Evolutionary conservation across 2,888 invertebrate species (phyloP).

Genomic region (Troglohyphantes excavatus): DNA sequence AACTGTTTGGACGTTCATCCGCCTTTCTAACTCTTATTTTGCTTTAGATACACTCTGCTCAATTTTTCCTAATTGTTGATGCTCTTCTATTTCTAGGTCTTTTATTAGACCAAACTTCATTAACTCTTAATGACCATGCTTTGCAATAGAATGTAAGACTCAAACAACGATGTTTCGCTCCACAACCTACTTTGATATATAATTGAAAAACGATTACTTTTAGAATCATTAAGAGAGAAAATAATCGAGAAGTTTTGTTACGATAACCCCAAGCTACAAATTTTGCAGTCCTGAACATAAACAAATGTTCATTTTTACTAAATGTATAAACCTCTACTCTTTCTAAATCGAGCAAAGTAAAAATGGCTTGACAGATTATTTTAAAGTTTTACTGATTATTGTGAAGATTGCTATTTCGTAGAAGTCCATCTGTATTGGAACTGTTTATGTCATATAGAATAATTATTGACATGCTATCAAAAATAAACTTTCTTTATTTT

Average conservation of each 20-base stretch:
- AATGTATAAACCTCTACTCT: too few relatives aligned
- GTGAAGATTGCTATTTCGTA: too few relatives aligned
- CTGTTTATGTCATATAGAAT: too few relatives aligned
- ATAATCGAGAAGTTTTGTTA: constrained; percentile 24
- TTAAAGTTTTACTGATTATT: too few relatives aligned
- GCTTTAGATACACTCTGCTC: neutral
- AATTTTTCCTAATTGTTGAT: constrained; percentile 29
- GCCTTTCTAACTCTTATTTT: neutral
- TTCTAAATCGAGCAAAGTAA: too few relatives aligned
- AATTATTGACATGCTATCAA: too few relatives aligned
- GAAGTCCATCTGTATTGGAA: too few relatives aligned
- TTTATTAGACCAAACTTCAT: constrained; percentile 25
- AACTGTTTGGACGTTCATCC: too few relatives aligned
- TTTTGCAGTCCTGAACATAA: neutral
- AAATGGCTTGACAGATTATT: too few relatives aligned
- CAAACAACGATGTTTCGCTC: neutral
- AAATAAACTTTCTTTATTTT: too few relatives aligned
- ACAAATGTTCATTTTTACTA: neutral
- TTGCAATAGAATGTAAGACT: constrained; percentile 16
- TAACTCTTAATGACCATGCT: constrained; percentile 48
- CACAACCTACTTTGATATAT: constrained; percentile 19
- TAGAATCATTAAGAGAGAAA: constrained; percentile 35
- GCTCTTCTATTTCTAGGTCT: neutral
- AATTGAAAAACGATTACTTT: constrained; percentile 47
- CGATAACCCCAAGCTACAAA: neutral